These are phyloP conservation scores for Nycticebus coucang DNA, from an alignment of 2,113 vertebrate species.

Conservation along the genomic window DNA sequence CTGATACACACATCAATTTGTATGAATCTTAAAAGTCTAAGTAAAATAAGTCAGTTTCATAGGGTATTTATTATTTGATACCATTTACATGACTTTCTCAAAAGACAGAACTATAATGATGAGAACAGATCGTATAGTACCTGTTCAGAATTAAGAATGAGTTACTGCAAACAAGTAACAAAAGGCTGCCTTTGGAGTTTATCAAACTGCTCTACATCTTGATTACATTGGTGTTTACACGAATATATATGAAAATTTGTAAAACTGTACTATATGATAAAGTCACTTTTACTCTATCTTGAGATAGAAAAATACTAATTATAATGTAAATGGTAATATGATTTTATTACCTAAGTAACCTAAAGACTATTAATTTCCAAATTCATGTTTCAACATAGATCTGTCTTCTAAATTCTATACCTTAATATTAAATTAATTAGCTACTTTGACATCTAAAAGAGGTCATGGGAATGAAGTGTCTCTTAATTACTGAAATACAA, in stretches of 20 bases:
- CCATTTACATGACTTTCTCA: not conserved
- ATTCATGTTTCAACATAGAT: not conserved
- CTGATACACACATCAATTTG: not conserved
- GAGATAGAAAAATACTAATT: not conserved
- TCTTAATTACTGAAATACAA: not conserved
- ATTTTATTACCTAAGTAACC: not conserved
- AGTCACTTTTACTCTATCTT: not conserved
- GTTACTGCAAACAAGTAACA: not conserved
- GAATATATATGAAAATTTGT: not conserved
- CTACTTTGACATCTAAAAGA: not conserved
- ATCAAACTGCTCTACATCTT: not conserved
- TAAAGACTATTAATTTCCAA: not conserved
- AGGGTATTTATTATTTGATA: not conserved
- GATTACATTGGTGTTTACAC: not conserved
- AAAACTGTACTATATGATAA: not conserved
- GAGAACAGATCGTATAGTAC: too few relatives aligned
- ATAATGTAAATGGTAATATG: not conserved
- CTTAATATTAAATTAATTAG: not conserved
- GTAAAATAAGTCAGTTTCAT: not conserved
- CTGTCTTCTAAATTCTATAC: not conserved
- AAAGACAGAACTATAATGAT: not conserved
- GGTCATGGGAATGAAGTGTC: not conserved
- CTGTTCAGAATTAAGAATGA: fast-evolving
- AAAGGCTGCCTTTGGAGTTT: not conserved
- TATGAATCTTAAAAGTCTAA: not conserved